phyloP scores from a whole-genome alignment of 2,888 invertebrate genomes.

The Hesperia comma region DNA sequence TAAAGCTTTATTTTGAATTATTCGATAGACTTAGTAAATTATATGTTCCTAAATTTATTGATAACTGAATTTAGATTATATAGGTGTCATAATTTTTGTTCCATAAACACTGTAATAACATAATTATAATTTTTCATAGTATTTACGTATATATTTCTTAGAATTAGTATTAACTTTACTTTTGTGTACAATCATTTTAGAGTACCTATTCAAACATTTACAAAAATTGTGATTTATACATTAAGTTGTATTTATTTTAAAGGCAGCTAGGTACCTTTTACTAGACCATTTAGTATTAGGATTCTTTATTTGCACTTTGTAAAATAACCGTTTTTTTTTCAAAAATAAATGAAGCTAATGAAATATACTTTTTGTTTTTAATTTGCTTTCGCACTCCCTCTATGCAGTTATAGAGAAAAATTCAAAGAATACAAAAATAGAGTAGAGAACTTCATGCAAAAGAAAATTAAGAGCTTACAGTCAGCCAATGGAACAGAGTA shows the following conservation, averaged over 20 bases:
- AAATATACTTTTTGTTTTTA: constrained; percentile 41
- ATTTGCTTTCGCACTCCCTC: constrained; percentile 9
- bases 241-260: constrained; percentile 65
- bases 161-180: neutral
- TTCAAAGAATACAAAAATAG: too few species aligned
- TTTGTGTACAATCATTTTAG: constrained; percentile 9
- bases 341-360: constrained; percentile 66
- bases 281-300: constrained; percentile 33
- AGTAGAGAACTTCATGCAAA: too few species aligned
- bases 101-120: neutral
- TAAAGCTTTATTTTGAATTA: constrained; percentile 41
- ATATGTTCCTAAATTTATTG: constrained; percentile 33
- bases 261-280: constrained; percentile 40
- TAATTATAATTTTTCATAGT: constrained; percentile 7
- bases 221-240: constrained; percentile 66
- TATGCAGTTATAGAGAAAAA: too few species aligned
- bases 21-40: constrained; percentile 30
- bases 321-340: constrained; percentile 65
- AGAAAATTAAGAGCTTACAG: too few species aligned
- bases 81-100: constrained; percentile 14
- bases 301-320: constrained; percentile 50
- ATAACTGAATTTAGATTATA: constrained; percentile 16
- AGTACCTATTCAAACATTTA: constrained; percentile 57
- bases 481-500: too few species aligned
- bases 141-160: constrained; percentile 27